These are phyloP conservation scores for Stenodema calcarata DNA, from an alignment of 2,888 invertebrate genomes.

Conservation along the genomic window DNA sequence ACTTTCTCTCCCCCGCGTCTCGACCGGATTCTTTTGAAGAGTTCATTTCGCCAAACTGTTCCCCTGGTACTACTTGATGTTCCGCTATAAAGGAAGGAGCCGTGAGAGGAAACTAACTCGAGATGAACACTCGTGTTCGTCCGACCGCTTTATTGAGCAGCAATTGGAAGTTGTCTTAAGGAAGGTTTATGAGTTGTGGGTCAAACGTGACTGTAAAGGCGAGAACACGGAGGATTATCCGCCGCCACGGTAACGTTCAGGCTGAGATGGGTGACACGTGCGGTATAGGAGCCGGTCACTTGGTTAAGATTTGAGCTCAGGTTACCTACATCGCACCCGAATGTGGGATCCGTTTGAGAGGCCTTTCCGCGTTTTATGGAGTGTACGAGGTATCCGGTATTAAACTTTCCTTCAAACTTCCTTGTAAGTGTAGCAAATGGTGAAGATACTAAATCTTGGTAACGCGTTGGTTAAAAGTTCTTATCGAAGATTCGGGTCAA, in stretches of 20 bases:
- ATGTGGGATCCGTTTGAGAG: neutral
- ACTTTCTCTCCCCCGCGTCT: neutral
- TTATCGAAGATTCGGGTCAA: neutral
- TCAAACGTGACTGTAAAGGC: conserved; percentile 13
- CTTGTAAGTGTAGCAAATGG: neutral
- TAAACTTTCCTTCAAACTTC: neutral
- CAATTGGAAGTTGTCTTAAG: conserved; percentile 39
- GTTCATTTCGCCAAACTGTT: neutral
- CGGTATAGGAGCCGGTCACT: neutral
- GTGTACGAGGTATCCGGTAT: neutral
- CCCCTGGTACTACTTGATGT: neutral
- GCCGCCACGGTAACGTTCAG: conserved; percentile 10
- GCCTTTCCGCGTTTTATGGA: too few species aligned
- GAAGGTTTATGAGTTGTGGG: conserved; percentile 39
- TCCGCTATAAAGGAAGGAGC: neutral
- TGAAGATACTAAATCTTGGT: neutral
- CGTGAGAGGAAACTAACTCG: neutral
- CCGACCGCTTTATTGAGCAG: conserved; percentile 26
- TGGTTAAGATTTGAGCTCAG: neutral
- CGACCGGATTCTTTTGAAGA: neutral
- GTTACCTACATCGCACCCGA: neutral
- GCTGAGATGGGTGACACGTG: neutral
- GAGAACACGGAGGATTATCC: conserved; percentile 17
- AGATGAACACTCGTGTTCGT: neutral
- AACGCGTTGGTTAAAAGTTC: neutral